phyloP scores from a whole-genome alignment of 2,797 vertebrate species.

The Propithecus deckenii region DNA sequence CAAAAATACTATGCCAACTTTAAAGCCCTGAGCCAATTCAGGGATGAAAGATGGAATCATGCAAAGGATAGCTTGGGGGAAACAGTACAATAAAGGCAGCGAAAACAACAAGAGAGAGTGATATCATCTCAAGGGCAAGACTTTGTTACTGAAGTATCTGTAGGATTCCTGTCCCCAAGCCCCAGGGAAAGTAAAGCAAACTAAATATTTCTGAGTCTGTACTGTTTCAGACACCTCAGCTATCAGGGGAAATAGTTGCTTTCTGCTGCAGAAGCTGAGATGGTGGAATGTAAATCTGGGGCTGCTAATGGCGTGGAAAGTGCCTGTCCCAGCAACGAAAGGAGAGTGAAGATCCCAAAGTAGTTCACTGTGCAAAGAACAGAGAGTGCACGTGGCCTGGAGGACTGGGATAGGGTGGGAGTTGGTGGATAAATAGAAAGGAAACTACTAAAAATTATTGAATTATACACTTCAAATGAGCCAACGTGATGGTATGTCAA shows the following conservation, averaged over 20 bases:
- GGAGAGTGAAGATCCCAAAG: not conserved
- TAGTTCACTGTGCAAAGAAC: not conserved
- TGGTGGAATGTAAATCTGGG: not conserved
- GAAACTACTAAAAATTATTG: not conserved
- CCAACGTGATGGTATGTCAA: not conserved
- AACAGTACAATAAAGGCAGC: not conserved
- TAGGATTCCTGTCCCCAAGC: not conserved
- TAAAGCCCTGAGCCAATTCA: not conserved
- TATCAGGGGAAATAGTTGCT: not conserved
- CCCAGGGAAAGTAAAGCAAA: not conserved
- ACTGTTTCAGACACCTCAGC: not conserved
- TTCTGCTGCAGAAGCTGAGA: not conserved
- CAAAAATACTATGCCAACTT: not conserved
- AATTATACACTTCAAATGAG: not conserved
- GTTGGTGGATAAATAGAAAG: not conserved
- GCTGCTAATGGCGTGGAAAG: not conserved
- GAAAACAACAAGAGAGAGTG: not conserved
- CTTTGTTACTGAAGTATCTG: not conserved
- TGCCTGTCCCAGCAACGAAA: not conserved
- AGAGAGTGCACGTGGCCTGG: not conserved
- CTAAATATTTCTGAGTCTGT: not conserved
- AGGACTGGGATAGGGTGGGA: not conserved
- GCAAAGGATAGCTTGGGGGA: not conserved
- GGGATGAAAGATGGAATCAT: not conserved
- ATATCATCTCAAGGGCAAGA: not conserved